These are phyloP conservation scores for Austrolebias charrua DNA, from an alignment of 2,797 vertebrate species.

Conservation along the genomic window DNA sequence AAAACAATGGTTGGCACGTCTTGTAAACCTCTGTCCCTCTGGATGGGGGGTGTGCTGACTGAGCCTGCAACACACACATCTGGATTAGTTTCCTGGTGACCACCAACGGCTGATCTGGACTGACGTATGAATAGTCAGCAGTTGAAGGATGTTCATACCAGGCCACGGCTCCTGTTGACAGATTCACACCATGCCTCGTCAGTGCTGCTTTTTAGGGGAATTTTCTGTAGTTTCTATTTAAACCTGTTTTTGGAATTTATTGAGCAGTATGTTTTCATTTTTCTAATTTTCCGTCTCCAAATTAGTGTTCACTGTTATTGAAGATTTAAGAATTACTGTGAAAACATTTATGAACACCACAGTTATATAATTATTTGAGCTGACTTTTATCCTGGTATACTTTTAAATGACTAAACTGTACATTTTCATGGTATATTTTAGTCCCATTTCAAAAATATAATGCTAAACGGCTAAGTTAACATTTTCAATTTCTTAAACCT, in stretches of 20 bases:
- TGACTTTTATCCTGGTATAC: no score
- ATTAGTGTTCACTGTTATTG: no score
- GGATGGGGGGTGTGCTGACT: slow-evolving; percentile 66
- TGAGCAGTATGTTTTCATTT: not conserved
- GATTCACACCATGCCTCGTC: slow-evolving; percentile 58
- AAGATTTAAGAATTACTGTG: no score
- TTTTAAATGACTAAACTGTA: no score
- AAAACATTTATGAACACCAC: no score
- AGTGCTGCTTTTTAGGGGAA: slow-evolving; percentile 34
- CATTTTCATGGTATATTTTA: no score
- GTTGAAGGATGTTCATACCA: slow-evolving; percentile 72
- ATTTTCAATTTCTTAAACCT: no score
- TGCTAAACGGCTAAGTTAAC: no score
- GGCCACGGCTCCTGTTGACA: slow-evolving; percentile 57
- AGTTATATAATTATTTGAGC: no score
- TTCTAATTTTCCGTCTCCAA: not conserved
- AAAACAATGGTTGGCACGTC: slow-evolving; percentile 83
- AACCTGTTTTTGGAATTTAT: slow-evolving; percentile 39
- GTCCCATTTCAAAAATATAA: no score
- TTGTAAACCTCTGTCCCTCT: slow-evolving; percentile 74
- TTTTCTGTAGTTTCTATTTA: slow-evolving; percentile 53
- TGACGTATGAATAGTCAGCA: slow-evolving; percentile 71
- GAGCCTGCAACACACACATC: slow-evolving; percentile 70
- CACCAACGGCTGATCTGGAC: slow-evolving; percentile 66
- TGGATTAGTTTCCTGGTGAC: slow-evolving; percentile 79